These are phyloP conservation scores for Drosophila mercatorum DNA, from an alignment of 2,888 invertebrate species.

Conservation along the genomic window DNA sequence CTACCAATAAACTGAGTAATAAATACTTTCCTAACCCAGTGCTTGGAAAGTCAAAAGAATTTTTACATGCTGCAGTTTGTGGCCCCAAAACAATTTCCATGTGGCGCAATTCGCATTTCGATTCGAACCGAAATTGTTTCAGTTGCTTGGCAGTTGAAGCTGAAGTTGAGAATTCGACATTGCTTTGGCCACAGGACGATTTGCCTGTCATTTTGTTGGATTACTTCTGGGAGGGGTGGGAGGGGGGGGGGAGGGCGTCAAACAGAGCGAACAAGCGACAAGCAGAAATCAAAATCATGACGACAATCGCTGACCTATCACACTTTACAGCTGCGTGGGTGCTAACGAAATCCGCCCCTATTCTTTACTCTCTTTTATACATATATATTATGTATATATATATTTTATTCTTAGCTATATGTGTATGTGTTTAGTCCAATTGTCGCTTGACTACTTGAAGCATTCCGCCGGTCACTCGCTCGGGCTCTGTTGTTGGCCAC, in stretches of 20 bases:
- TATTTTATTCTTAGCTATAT: slow-evolving; percentile 1
- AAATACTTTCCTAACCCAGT: slow-evolving; percentile 1
- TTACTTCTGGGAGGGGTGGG: slow-evolving; percentile 14
- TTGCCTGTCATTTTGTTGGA: slow-evolving; percentile 47
- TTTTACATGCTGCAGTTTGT: slow-evolving; percentile 43
- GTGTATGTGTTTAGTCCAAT: slow-evolving; percentile 33
- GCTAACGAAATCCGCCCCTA: not conserved
- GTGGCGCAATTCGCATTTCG: slow-evolving; percentile 42
- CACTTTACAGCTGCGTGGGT: slow-evolving; percentile 57
- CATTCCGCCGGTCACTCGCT: slow-evolving; percentile 49
- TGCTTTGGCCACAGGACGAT: slow-evolving; percentile 49
- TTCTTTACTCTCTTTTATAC: not conserved
- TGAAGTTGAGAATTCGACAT: slow-evolving; percentile 35
- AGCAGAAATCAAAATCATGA: slow-evolving; percentile 70
- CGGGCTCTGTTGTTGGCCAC: slow-evolving; percentile 35
- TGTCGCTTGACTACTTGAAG: slow-evolving; percentile 48
- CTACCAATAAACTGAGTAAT: not conserved
- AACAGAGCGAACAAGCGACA: slow-evolving; percentile 23
- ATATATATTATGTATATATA: not conserved
- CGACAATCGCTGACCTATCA: slow-evolving; percentile 68
- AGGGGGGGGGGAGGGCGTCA: slow-evolving; percentile 9
- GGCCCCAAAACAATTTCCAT: slow-evolving; percentile 53
- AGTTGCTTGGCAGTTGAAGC: slow-evolving; percentile 12
- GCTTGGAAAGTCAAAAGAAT: slow-evolving; percentile 12
- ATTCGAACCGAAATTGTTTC: slow-evolving; percentile 15